These are phyloP conservation scores for Sarcophaga rosellei DNA, from an alignment of 2,888 invertebrate genomes.

Conservation along the genomic window DNA sequence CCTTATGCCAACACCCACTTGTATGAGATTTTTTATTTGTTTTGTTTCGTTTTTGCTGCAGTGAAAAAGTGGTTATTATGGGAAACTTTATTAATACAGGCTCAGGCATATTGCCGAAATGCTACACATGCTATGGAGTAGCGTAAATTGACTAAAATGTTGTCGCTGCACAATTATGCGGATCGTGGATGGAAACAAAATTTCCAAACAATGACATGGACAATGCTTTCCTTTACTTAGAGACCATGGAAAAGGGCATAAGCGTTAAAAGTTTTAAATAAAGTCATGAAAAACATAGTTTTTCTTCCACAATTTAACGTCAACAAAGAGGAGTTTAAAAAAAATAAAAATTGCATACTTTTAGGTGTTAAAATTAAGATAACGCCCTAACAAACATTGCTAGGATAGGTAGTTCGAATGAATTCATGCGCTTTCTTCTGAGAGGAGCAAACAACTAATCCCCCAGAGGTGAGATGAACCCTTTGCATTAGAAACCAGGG, in stretches of 20 bases:
- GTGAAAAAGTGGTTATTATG: constrained; percentile 13
- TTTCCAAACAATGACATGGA: neutral
- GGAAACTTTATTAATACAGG: constrained; percentile 9
- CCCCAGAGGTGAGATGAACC: no score
- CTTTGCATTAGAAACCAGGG: no score
- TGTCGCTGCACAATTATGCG: constrained; percentile 3
- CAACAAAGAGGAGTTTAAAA: no score
- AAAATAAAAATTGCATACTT: neutral
- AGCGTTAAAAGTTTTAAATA: neutral
- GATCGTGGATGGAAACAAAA: neutral
- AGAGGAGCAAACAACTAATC: no score
- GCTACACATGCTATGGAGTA: neutral
- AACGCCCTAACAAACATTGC: neutral
- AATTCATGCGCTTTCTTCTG: no score
- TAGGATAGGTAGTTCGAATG: no score
- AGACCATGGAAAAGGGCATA: neutral
- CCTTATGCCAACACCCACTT: neutral
- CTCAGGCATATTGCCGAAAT: neutral
- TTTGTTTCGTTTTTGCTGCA: neutral
- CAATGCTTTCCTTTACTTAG: neutral
- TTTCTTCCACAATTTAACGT: no score
- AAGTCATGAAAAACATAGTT: no score
- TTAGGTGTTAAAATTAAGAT: neutral
- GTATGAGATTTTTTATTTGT: neutral
- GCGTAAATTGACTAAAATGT: constrained; percentile 1